These are phyloP conservation scores for Blera fallax DNA, from an alignment of 2,888 invertebrate species.

Conservation along the genomic window DNA sequence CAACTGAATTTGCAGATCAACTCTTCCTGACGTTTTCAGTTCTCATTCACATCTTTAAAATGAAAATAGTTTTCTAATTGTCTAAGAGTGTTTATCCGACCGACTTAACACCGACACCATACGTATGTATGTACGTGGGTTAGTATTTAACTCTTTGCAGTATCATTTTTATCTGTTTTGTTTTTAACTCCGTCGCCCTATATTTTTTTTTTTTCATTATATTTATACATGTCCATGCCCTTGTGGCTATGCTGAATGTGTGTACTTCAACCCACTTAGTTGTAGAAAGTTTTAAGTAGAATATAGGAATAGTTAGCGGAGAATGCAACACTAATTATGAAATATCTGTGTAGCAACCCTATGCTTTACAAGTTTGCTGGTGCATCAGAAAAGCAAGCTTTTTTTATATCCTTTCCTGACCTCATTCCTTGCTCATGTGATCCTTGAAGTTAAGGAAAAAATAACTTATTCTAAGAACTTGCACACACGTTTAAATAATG, in stretches of 20 bases:
- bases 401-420: conserved; percentile 38
- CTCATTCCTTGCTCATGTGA: conserved; percentile 45
- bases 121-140: neutral
- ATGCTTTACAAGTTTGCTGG: conserved; percentile 37
- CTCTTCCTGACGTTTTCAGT: neutral
- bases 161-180: neutral
- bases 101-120: neutral
- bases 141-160: neutral
- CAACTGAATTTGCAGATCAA: neutral
- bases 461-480: conserved; percentile 44
- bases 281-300: conserved; percentile 42
- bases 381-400: conserved; percentile 26
- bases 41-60: neutral
- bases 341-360: conserved; percentile 47
- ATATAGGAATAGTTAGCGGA: conserved; percentile 30
- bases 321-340: conserved; percentile 56
- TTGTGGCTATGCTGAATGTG: conserved; percentile 47
- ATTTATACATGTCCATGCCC: conserved; percentile 37
- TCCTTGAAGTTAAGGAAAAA: conserved; percentile 47
- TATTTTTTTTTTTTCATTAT: neutral
- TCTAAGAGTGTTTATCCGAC: neutral
- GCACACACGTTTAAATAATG: conserved; percentile 44
- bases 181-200: conserved; percentile 11
- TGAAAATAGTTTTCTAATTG: conserved; percentile 13
- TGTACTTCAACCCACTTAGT: conserved; percentile 45